phyloP scores from a whole-genome alignment of 30 jellyfish, hydroid and myxozoan species.

The Cassiopea andromeda region DNA sequence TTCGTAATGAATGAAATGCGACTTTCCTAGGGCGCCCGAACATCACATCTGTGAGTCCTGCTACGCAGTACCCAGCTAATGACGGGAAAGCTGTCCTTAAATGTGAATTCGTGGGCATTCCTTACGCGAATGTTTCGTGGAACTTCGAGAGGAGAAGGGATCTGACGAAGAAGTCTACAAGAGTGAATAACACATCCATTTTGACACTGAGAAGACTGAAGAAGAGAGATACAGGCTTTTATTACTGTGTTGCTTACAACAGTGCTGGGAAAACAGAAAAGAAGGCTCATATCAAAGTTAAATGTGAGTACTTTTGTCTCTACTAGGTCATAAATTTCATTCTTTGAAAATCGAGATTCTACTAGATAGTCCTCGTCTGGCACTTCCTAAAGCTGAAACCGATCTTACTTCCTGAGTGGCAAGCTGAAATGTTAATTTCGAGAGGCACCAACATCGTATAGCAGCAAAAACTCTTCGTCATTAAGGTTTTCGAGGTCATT shows the following conservation, averaged over 20 bases:
- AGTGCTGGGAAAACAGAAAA: slow-evolving; percentile 52
- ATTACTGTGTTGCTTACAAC: slow-evolving; percentile 50
- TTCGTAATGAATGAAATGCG: background rate
- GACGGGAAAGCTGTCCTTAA: slow-evolving; percentile 27
- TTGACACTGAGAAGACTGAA: slow-evolving; percentile 38
- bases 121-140: slow-evolving; percentile 66
- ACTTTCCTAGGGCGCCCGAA: slow-evolving; percentile 28
- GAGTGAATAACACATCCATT: slow-evolving; percentile 3
- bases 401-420: too few species aligned
- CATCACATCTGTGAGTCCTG: slow-evolving; percentile 51
- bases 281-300: slow-evolving; percentile 48
- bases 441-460: too few species aligned
- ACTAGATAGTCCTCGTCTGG: too few species aligned
- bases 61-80: background rate
- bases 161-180: background rate
- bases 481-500: too few species aligned
- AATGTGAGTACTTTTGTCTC: slow-evolving; percentile 10
- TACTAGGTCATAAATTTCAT: too few species aligned
- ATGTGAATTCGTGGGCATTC: slow-evolving; percentile 34
- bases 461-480: too few species aligned
- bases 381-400: too few species aligned
- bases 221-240: slow-evolving; percentile 34
- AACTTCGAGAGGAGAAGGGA: slow-evolving; percentile 28
- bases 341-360: too few species aligned
- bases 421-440: too few species aligned